Conservation (phyloP, 2,888 invertebrate genomes). For the Steinernema carpocapsae region DNA sequence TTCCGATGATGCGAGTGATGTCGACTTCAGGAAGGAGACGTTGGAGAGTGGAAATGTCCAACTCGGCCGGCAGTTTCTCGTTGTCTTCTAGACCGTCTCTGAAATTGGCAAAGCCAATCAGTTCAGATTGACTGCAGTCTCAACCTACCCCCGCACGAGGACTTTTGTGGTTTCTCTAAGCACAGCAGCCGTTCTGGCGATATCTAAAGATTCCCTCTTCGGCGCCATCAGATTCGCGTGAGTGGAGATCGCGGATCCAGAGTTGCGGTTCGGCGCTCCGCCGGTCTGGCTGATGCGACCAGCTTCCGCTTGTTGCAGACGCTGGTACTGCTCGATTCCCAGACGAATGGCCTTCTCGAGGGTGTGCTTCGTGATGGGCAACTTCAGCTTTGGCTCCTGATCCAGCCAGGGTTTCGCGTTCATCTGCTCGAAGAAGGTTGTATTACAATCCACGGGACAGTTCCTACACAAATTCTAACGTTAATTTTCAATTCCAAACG, state of each 20-base stretch:
- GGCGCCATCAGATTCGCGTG: slow-evolving; percentile 66
- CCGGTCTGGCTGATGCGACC: slow-evolving; percentile 48
- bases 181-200: slow-evolving; percentile 63
- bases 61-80: slow-evolving; percentile 62
- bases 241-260: slow-evolving; percentile 55
- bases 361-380: slow-evolving; percentile 66
- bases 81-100: slow-evolving; percentile 56
- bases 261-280: slow-evolving; percentile 47
- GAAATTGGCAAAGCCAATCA: slow-evolving; percentile 14
- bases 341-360: slow-evolving; percentile 64
- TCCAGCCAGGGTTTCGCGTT: slow-evolving; percentile 61
- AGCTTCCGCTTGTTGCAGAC: slow-evolving; percentile 59
- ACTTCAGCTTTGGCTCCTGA: slow-evolving; percentile 57
- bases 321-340: slow-evolving; percentile 60
- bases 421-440: slow-evolving; percentile 51
- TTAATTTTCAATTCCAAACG: background rate
- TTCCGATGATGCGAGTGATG: slow-evolving; percentile 62
- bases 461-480: slow-evolving; percentile 52
- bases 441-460: slow-evolving; percentile 63
- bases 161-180: slow-evolving; percentile 67
- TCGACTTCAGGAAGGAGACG: slow-evolving; percentile 65
- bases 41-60: slow-evolving; percentile 63
- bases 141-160: slow-evolving; percentile 61
- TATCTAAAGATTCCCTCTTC: slow-evolving; percentile 65
- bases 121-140: background rate